Evolutionary conservation across 2,888 invertebrate species (phyloP), one percentile per base, ranked within the genome.

Genomic region (Watsonalla cultraria): DNA sequence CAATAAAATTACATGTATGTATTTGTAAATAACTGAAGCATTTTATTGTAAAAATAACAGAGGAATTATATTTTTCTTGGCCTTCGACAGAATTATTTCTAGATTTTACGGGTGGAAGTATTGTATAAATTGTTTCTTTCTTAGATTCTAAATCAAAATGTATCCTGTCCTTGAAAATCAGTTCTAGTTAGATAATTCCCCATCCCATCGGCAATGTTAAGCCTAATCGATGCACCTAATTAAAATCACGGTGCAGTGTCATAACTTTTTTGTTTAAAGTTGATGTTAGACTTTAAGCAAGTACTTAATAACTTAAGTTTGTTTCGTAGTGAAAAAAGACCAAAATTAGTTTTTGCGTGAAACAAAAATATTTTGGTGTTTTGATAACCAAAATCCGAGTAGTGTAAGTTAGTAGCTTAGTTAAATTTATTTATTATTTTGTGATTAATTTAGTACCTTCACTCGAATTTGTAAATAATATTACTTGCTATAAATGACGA

Each of bases 41-140:
- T 78, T 79, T 81, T 83, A 80, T 88, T 89, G 86, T 78, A 82
- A 82, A 82, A 72, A 72, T 66, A 68, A 81, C 80, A 88, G 84
- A 89, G 81, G 76, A 77, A 78, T 73, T 87, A 89, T 89, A 87
- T 89, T 90, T 90, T 90, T 90, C 86, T 87, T 84, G 86, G 76
- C 76, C 72, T 74, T 80, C 76, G 73, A 80, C 78, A 76, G 68
- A 77, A 62, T 72, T 80, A 79, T 76, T 78, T 80, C 70, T 80
- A 79, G 74, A 75, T 72, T 67, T 79, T 74, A 80, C 72, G 77
- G 65, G 63, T 71, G 67, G 60, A 64, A 63, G 59, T 54, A 37
- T 60, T 57, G 56, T 60, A 58, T 59, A 60, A 63, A 64, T 52
- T 59, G 60, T 66, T 64, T 64, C 64, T 58, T 58, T 59, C 59